Evolutionary conservation across 2,113 vertebrate species (phyloP), one percentile per base, ranked within the genome.

Genomic region (Syngnathoides biaculeatus): DNA sequence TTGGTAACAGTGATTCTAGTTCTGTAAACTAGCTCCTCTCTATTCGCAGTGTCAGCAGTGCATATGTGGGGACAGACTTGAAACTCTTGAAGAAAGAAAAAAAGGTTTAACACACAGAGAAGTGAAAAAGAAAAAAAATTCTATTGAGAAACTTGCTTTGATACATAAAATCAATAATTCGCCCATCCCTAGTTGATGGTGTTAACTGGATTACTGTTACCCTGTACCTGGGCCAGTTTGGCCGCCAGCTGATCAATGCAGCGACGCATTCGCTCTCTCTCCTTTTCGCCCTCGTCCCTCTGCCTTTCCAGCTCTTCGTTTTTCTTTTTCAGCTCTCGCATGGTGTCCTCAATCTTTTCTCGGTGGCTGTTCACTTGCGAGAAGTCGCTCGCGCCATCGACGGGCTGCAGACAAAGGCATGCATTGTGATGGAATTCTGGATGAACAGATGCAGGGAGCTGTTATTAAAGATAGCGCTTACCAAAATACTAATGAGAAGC

Each of bases 331-430:
- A 93, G 65, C 4, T 92, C 91, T 59, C 65, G 77, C 84, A 93
- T 88, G 5, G 81, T 82, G 77, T 88, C 88, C 58, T 91, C 91
- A 63, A 92, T 69, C 53, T 92, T 89, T 20, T 93, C 89, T 73
- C 92, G 92, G 67, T 89, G 88, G 83, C 76, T 88, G 76, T 92
- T 93, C 67, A 92, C 82, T 69, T 87, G 89, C 50, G 92, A 87
- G 65, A 91, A 86, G 3, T 92, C 89, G 1, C 89, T 92, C 7
- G 86, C 72, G 13, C 86, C 87, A 68, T 90, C 89, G 6, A 69
- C 71, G 1, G 90, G 90, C 91, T 92, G 77, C 22, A 9, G 65
- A 64, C 52, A 61, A 17, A 66, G 53, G 67, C 6, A 27, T 1
- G 8, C 35, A 19, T 35, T 42, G 35, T 1, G 43, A 62, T 5